Base-by-base conservation (phyloP, 2,888 invertebrate genomes). In the Tachystola acroxantha region DNA sequence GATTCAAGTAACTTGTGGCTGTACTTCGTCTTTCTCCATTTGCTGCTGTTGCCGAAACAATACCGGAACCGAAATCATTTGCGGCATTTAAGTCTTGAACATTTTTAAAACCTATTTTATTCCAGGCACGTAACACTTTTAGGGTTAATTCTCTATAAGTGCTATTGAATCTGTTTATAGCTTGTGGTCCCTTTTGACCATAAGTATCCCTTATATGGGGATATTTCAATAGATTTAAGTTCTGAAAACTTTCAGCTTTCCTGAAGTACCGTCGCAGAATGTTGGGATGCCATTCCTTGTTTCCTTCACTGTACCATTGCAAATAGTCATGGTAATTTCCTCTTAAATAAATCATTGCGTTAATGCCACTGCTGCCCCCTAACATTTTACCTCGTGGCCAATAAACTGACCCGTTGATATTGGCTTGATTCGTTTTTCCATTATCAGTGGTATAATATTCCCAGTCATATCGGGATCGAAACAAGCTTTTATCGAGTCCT, bases 381-480 rank as follows among this genome's bases (percentile, higher is more conserved):
- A 91, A 64, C 64, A 89, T 78, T 62, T 90, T 92, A 0, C 92
- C 93, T 38, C 90, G 75, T 5, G 91, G 86, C 90, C 90, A 90
- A 2, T 46, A 49, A 5, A 75, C 64, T 28, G 63, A 44, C 34
- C 64, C 57, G 32, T 65, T 59, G 38, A 60, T 51, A 26, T 73
- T 76, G 89, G 93, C 94, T 54, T 93, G 76, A 63, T 93, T 93
- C 0, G 90, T 88, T 30, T 86, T 89, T 14, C 91, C 91, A 60
- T 93, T 91, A 0, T 93, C 92, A 54, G 93, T 93, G 0, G 94
- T 94, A 65, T 92, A 91, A 66, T 95, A 96, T 59, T 92, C 89
- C 95, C 96, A 96, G 64, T 96, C 95, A 37, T 94, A 74, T 57
- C 48, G 37, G n/a, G n/a, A n/a, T 5, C 64, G 80, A 52, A 90